phyloP scores from a whole-genome alignment of 1,140 invertebrate species.

The Pseudomyrmex pallidus region DNA sequence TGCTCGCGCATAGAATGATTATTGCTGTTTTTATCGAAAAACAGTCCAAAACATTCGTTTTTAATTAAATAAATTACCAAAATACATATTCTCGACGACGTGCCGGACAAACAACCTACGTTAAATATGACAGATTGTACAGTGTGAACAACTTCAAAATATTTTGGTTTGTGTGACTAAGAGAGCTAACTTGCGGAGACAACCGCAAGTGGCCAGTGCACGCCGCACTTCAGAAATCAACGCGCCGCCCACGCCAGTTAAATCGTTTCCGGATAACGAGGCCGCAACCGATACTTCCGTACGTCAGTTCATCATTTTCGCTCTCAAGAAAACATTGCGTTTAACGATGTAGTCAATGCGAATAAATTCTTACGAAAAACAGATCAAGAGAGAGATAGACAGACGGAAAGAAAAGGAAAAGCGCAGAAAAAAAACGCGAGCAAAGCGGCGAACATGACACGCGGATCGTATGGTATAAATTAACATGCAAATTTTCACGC shows the following conservation, averaged over 20 bases:
- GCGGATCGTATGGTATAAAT: constrained; percentile 60
- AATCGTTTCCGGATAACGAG: constrained; percentile 45
- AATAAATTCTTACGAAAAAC: constrained; percentile 28
- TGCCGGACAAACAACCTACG: too few relatives aligned
- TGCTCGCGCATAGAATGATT: constrained; percentile 27
- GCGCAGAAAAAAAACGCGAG: constrained; percentile 17
- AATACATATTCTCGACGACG: too few relatives aligned
- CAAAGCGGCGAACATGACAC: constrained; percentile 19
- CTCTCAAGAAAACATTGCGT: constrained; percentile 32
- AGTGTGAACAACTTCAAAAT: constrained; percentile 9
- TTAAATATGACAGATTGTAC: background rate
- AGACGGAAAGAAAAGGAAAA: background rate
- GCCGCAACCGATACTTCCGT: constrained; percentile 56
- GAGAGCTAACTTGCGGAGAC: constrained; percentile 24
- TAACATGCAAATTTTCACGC: constrained; percentile 67
- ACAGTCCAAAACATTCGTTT: constrained; percentile 16
- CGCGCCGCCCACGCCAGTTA: constrained; percentile 43
- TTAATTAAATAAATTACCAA: too few relatives aligned
- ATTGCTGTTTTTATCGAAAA: constrained; percentile 10
- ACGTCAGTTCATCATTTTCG: constrained; percentile 37
- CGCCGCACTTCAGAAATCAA: constrained; percentile 26
- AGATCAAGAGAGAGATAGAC: background rate
- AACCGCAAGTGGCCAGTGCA: background rate
- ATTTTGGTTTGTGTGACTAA: background rate
- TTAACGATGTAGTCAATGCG: constrained; percentile 45